Base-by-base conservation (phyloP, 2,888 invertebrate species). In the Pediacus dermestoides region DNA sequence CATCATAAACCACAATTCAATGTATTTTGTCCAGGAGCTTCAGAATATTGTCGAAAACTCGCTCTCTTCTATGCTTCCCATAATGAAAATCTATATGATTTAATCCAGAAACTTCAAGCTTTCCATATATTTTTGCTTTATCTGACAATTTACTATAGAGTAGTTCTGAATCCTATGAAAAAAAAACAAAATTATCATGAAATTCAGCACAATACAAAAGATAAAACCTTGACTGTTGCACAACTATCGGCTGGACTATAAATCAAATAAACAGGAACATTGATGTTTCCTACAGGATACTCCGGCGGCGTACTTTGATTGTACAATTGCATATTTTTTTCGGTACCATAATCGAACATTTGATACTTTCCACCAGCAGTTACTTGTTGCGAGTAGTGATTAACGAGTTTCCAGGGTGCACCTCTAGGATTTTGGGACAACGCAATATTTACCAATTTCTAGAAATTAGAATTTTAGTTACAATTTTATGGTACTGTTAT, bases 271-370 rank as follows among this genome's bases (percentile, higher is more conserved):
- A 23, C n/a, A 8, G 48, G 48, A n/a, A 38, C 37, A 15, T 15
- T 16, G 30, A 45, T 45, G 4, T 43, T 34, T 6, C 33, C 30
- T 2, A 48, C 6, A 2, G 45, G 48, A 32, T 45, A 45, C 12
- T 25, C 16, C n/a, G 45, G 45, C 6, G 42, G 38, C 9, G 15
- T 18, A 4, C n/a, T 14, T 1, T 6, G 30, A 3, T 30, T 30
- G 11, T 48, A 48, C 1, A 38, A 7, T 28, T 28, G 16, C 8
- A 8, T n/a, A 34, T 48, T 48, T 10, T 30, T 33, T 8, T 27
- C 15, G 7, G 8, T 2, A 4, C 48, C 44, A 27, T 48, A 44
- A 30, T 48, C 46, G 33, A 36, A 48, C 30, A 34, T 32, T 25
- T 30, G 32, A 25, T 44, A 46, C 8, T 30, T 21, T 4, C 41